phyloP scores from a whole-genome alignment of 2,113 vertebrate genomes.

The Eonycteris spelaea region DNA sequence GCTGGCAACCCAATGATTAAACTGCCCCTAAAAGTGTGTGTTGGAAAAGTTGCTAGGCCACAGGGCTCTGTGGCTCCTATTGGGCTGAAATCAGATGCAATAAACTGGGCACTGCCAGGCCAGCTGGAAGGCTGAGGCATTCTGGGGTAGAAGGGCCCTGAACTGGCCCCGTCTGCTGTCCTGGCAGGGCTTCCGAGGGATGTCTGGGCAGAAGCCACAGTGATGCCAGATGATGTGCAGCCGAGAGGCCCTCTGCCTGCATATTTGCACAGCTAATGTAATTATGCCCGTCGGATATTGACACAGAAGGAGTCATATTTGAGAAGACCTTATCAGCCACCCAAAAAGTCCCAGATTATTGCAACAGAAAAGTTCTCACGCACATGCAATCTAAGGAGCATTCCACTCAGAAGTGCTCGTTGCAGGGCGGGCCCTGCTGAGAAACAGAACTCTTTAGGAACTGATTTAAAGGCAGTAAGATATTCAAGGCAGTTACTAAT shows the following conservation, averaged over 20 bases:
- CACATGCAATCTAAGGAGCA: background rate
- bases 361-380: background rate
- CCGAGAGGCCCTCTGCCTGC: background rate
- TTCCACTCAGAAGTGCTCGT: background rate
- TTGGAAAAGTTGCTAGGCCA: background rate
- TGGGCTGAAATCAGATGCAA: slow-evolving; percentile 9
- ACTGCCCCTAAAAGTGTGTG: background rate
- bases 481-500: background rate
- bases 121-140: background rate
- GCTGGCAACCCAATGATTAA: background rate
- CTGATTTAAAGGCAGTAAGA: background rate
- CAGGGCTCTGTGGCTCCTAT: background rate
- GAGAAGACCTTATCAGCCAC: slow-evolving; percentile 25
- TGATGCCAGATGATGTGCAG: background rate
- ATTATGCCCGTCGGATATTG: slow-evolving; percentile 1
- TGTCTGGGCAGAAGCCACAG: background rate
- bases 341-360: background rate
- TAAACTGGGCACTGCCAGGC: background rate
- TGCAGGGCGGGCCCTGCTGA: background rate
- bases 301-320: slow-evolving; percentile 29
- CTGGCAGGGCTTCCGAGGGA: slow-evolving; percentile 43
- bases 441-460: background rate
- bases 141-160: background rate
- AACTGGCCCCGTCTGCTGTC: slow-evolving; percentile 35
- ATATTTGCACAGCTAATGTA: slow-evolving; percentile 35